These are phyloP conservation scores for Actinostola sp. DNA, from an alignment of 92 coral and sea anemone genomes.

Conservation along the genomic window DNA sequence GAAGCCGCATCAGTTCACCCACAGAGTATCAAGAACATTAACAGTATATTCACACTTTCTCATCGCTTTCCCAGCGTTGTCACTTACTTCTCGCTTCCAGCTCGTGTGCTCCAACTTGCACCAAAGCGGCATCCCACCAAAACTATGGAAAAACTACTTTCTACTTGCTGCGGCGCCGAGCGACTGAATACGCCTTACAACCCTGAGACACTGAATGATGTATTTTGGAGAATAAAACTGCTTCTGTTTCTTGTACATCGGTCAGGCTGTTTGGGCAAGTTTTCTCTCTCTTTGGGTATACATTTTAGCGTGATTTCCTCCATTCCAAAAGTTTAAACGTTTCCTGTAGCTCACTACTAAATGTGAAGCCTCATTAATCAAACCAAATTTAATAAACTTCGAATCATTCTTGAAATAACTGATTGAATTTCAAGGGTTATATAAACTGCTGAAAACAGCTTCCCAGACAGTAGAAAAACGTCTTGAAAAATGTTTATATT, in stretches of 20 bases:
- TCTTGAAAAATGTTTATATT: neutral
- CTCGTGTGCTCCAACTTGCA: neutral
- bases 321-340: constrained; percentile 18
- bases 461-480: neutral
- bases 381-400: constrained; percentile 23
- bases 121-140: neutral
- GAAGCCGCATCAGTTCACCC: neutral
- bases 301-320: constrained; percentile 3
- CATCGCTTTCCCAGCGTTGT: neutral
- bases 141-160: no score
- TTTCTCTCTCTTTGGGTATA: neutral
- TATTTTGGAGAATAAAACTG: neutral
- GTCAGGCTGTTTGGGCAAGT: neutral
- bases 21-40: neutral
- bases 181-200: neutral
- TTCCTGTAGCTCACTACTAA: constrained; percentile 11
- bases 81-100: constrained; percentile 9
- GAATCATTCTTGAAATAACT: constrained; percentile 27
- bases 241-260: neutral
- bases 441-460: constrained; percentile 21
- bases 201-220: neutral
- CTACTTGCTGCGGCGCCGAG: no score
- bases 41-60: neutral
- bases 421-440: constrained; percentile 33
- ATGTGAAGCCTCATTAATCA: constrained; percentile 25